phyloP scores from a whole-genome alignment of 2,888 invertebrate genomes.

The Allygus modestus region DNA sequence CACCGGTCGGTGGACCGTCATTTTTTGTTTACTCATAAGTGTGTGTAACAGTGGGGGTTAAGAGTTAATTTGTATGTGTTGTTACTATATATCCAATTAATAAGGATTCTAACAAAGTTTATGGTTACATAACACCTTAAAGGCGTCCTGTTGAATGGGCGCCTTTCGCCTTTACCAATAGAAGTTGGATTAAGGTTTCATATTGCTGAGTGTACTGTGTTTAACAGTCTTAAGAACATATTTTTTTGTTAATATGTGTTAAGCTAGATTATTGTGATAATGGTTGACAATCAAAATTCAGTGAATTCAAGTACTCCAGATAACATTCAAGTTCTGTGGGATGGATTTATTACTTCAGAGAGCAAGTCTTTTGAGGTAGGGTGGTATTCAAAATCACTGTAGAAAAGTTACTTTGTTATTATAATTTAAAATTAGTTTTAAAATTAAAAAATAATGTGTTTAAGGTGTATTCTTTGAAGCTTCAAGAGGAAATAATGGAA shows the following conservation, averaged over 20 bases:
- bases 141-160: background rate
- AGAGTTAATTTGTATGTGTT: background rate
- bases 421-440: too few species aligned
- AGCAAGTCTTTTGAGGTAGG: constrained; percentile 81
- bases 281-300: background rate
- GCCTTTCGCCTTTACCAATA: background rate
- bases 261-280: constrained; percentile 9
- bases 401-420: too few species aligned
- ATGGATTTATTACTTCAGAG: constrained; percentile 80
- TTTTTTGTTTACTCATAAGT: background rate
- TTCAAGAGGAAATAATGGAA: too few species aligned
- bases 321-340: constrained; percentile 74
- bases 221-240: background rate
- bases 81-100: background rate
- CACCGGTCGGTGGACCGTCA: background rate
- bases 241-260: background rate
- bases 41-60: background rate
- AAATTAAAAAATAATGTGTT: too few species aligned
- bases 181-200: background rate
- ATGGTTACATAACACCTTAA: constrained; percentile 30
- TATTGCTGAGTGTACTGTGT: background rate
- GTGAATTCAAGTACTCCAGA: constrained; percentile 4
- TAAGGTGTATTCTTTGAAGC: too few species aligned
- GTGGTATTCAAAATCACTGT: background rate
- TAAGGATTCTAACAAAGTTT: background rate